Evolutionary conservation across 2,888 invertebrate species (phyloP).

Genomic region (Drosophila testacea): DNA sequence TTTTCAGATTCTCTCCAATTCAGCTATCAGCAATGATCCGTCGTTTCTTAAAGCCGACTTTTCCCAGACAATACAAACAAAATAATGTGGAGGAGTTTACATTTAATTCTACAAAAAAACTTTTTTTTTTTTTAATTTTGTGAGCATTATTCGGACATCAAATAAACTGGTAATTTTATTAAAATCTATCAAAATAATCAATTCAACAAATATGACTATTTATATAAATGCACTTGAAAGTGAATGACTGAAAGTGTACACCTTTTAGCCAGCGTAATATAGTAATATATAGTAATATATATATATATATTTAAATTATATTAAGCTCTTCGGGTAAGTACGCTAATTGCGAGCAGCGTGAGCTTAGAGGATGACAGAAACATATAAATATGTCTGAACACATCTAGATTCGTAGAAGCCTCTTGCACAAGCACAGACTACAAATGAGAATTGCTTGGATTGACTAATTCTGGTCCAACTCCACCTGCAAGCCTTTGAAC

Average conservation of each 20-base stretch:
- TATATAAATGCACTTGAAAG: constrained; percentile 49
- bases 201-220: constrained; percentile 34
- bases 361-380: constrained; percentile 24
- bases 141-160: constrained; percentile 28
- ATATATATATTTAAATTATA: constrained; percentile 4
- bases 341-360: constrained; percentile 13
- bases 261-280: constrained; percentile 4
- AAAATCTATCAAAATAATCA: constrained; percentile 32
- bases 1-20: constrained; percentile 1
- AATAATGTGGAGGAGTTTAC: too few species aligned
- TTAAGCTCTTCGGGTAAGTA: constrained; percentile 37
- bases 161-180: constrained; percentile 27
- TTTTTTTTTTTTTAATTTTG: background rate
- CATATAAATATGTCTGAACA: constrained; percentile 25
- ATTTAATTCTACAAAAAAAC: background rate
- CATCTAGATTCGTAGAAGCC: constrained; percentile 26
- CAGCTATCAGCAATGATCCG: constrained; percentile 5
- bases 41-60: background rate
- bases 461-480: constrained; percentile 88
- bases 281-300: too few species aligned
- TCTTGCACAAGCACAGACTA: constrained; percentile 49
- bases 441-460: constrained; percentile 82
- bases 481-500: constrained; percentile 94
- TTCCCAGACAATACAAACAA: background rate
- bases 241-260: constrained; percentile 8